Evolutionary conservation across 2,113 vertebrate species (phyloP).

Genomic region (Chaenogobius annularis): DNA sequence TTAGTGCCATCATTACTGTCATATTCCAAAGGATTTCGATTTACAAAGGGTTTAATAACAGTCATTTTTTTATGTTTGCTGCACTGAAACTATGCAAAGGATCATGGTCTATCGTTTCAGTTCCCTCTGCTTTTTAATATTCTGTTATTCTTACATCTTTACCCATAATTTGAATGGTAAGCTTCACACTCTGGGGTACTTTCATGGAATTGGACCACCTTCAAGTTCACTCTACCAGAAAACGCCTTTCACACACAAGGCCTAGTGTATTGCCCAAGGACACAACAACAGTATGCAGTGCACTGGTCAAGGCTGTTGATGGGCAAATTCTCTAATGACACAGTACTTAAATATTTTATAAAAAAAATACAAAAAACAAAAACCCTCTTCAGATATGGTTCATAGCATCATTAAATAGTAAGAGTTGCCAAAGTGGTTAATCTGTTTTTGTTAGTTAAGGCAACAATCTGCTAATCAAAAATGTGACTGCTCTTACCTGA

Average conservation of each 20-base stretch:
- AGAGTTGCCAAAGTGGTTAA: too few species aligned
- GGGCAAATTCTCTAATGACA: too few species aligned
- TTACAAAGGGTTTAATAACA: conserved; percentile 1
- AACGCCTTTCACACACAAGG: not conserved
- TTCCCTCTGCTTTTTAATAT: not conserved
- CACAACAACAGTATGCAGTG: not conserved
- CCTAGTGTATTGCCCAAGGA: not conserved
- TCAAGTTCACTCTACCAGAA: not conserved
- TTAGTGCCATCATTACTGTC: not conserved
- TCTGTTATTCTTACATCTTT: not conserved
- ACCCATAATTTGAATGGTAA: not conserved
- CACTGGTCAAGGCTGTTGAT: too few species aligned
- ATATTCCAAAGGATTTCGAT: not conserved
- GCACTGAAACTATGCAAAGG: not conserved
- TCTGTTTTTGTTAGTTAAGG: too few species aligned
- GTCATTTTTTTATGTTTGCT: not conserved
- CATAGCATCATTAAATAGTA: too few species aligned
- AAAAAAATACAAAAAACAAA: too few species aligned
- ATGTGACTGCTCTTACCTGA: conserved; percentile 75
- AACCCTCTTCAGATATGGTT: too few species aligned
- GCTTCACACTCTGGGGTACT: not conserved
- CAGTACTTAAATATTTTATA: too few species aligned
- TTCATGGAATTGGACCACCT: not conserved
- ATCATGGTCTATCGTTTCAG: not conserved
- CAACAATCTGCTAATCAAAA: not conserved